These are phyloP conservation scores for Protomyctophum bolini DNA, from an alignment of 2,113 vertebrate genomes.

Conservation along the genomic window DNA sequence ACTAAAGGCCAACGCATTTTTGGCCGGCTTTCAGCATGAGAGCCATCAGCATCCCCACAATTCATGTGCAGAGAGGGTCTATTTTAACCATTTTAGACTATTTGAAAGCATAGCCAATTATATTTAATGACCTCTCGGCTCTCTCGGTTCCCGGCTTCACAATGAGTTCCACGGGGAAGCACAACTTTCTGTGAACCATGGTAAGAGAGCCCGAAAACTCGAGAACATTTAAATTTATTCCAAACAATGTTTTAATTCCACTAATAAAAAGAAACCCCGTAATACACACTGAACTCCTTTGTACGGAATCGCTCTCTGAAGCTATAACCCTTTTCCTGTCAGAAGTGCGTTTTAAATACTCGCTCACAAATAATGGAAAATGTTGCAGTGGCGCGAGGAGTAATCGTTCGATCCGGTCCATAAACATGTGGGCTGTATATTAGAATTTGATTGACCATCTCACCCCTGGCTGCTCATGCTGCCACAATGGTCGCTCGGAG, in stretches of 20 bases:
- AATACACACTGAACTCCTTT: conserved; percentile 42
- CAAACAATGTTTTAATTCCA: conserved; percentile 43
- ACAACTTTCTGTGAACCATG: conserved; percentile 20
- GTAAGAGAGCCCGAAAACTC: conserved; percentile 22
- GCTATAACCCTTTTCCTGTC: conserved; percentile 50
- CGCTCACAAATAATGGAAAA: conserved; percentile 50
- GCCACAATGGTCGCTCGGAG: conserved; percentile 18
- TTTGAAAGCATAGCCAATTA: conserved; percentile 26
- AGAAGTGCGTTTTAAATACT: conserved; percentile 40
- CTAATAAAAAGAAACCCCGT: conserved; percentile 23
- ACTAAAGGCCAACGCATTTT: neutral
- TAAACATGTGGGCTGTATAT: conserved; percentile 42
- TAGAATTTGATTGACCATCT: conserved; percentile 42
- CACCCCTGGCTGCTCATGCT: neutral
- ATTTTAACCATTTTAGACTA: conserved; percentile 32
- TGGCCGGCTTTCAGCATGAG: neutral
- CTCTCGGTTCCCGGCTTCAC: conserved; percentile 8
- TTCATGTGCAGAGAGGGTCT: conserved; percentile 1
- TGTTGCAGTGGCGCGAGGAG: conserved; percentile 14
- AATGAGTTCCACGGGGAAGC: conserved; percentile 56
- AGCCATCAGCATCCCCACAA: neutral
- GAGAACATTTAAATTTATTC: conserved; percentile 25
- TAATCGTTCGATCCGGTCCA: conserved; percentile 34
- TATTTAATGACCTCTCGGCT: conserved; percentile 36
- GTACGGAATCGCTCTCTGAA: conserved; percentile 43